phyloP scores from a whole-genome alignment of 2,113 vertebrate genomes.

The Myrmophylax atrothorax region DNA sequence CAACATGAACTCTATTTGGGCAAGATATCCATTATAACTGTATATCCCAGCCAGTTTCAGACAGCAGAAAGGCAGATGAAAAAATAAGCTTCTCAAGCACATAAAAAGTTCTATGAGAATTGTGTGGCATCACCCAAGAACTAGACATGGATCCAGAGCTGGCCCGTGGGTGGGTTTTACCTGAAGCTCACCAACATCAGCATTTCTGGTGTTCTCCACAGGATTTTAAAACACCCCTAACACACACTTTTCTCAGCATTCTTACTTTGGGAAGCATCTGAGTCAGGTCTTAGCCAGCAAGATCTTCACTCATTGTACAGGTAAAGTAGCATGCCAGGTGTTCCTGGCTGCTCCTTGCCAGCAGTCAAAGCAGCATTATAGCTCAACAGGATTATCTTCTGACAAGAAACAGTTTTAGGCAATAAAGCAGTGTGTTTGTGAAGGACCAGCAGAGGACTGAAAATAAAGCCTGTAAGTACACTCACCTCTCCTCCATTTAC shows the following conservation, averaged over 20 bases:
- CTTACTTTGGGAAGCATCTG: neutral
- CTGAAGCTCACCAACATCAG: neutral
- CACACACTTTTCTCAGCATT: neutral
- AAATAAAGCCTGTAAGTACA: neutral
- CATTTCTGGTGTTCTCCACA: neutral
- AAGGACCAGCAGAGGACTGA: neutral
- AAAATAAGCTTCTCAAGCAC: neutral
- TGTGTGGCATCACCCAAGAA: neutral
- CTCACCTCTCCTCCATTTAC: slow-evolving; percentile 97
- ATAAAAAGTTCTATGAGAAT: neutral
- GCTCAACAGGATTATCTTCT: neutral
- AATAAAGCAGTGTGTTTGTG: neutral
- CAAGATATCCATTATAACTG: neutral
- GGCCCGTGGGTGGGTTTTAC: neutral
- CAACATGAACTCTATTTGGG: fast-evolving
- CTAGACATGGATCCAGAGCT: neutral
- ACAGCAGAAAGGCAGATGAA: neutral
- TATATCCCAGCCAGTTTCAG: neutral
- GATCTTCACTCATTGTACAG: neutral
- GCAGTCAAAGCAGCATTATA: neutral
- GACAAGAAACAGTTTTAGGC: neutral
- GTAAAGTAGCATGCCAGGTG: neutral
- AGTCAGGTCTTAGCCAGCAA: neutral
- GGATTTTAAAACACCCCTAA: neutral
- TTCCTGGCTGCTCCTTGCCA: neutral